These are phyloP conservation scores for Mungos mungo DNA, from an alignment of 2,113 vertebrate species.

Conservation along the genomic window DNA sequence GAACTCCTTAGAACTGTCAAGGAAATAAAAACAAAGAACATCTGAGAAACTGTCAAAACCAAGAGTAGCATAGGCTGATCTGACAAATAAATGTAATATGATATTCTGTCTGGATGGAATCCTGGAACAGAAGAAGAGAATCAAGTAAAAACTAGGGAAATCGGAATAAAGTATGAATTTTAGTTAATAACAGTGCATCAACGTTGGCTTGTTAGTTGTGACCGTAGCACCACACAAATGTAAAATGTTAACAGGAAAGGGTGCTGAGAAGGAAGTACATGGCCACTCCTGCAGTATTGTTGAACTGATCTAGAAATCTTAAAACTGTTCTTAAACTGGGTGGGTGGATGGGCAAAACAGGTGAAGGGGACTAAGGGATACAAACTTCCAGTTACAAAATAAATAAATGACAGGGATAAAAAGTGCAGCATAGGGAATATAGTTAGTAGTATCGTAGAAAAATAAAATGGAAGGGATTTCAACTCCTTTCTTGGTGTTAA, in stretches of 20 bases:
- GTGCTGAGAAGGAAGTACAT: not conserved
- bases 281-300: not conserved
- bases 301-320: not conserved
- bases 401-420: not conserved
- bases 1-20: not conserved
- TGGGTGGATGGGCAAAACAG: not conserved
- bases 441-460: not conserved
- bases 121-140: not conserved
- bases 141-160: not conserved
- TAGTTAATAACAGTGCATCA: not conserved
- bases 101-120: not conserved
- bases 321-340: not conserved
- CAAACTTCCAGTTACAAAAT: not conserved
- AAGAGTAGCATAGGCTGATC: not conserved
- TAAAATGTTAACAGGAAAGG: not conserved
- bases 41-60: not conserved
- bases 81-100: not conserved
- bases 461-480: not conserved
- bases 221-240: not conserved
- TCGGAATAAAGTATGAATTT: not conserved
- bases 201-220: not conserved
- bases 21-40: not conserved
- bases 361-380: not conserved
- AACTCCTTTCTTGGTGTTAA: not conserved
- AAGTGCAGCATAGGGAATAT: not conserved